A percentile compares a stretch with the other conserved stretches of the same genome.
These are phyloP conservation scores for Bovichtus variegatus DNA, from an alignment of 2,797 vertebrate species.

Conservation along the genomic window DNA sequence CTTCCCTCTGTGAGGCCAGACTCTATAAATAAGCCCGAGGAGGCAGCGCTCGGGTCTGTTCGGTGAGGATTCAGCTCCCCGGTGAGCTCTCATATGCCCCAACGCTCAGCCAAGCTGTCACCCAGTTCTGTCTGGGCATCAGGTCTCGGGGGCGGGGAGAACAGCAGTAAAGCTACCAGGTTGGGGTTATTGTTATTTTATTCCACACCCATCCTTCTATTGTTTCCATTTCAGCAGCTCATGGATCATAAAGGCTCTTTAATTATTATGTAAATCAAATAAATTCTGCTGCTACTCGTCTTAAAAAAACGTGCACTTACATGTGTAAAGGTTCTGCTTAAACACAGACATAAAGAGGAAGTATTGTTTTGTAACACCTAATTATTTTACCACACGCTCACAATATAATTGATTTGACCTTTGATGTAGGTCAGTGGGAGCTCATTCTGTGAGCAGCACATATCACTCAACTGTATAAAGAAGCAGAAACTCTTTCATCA, in stretches of 20 bases:
- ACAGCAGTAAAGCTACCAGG: background rate
- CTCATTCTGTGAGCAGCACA: background rate
- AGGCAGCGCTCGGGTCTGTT: constrained; percentile 23
- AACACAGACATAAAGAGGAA: background rate
- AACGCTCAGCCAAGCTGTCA: constrained; percentile 40
- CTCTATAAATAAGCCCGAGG: constrained; percentile 74
- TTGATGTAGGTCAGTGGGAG: background rate
- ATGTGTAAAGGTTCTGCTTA: background rate
- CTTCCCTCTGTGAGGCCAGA: constrained; percentile 33
- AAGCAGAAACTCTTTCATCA: background rate
- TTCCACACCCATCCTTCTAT: background rate
- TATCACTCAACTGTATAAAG: background rate
- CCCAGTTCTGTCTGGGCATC: constrained; percentile 5
- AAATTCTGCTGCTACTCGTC: background rate
- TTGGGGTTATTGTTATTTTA: background rate
- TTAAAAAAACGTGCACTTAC: no score
- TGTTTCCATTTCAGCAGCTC: background rate
- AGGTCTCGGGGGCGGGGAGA: background rate
- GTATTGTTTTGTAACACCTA: background rate
- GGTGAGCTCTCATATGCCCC: constrained; percentile 51
- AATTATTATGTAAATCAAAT: no score
- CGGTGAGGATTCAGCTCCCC: constrained; percentile 19
- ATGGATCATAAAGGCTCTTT: background rate
- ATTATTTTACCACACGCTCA: background rate
- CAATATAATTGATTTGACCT: background rate